Conservation (phyloP, 2,888 invertebrate species). For the Epinotia demarniana region DNA sequence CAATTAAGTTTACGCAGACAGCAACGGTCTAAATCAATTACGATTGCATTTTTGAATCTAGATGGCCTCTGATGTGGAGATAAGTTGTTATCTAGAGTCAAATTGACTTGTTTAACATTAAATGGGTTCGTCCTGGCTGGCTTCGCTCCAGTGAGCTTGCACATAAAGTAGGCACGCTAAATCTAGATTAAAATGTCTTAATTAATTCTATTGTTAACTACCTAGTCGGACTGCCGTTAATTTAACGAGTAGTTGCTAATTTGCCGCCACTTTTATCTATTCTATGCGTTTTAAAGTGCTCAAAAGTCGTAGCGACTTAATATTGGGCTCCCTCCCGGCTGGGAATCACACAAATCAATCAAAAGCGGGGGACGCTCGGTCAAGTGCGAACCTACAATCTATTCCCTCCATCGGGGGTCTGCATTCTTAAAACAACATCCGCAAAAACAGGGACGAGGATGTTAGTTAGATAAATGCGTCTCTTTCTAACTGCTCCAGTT, state of each 20-base stretch:
- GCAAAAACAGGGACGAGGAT: slow-evolving; percentile 30
- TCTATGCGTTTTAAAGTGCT: neutral
- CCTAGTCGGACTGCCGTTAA: slow-evolving; percentile 5
- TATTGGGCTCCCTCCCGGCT: slow-evolving; percentile 22
- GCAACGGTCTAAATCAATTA: slow-evolving; percentile 30
- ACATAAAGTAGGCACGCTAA: slow-evolving; percentile 31
- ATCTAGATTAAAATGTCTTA: slow-evolving; percentile 38
- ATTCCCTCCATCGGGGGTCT: slow-evolving; percentile 14
- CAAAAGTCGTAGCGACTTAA: slow-evolving; percentile 5
- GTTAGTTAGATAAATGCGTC: slow-evolving; percentile 41
- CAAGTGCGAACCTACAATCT: slow-evolving; percentile 39
- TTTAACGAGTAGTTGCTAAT: neutral
- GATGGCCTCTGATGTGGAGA: slow-evolving; percentile 14
- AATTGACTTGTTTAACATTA: slow-evolving; percentile 39
- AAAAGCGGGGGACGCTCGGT: slow-evolving; percentile 33
- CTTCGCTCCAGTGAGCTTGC: slow-evolving; percentile 35
- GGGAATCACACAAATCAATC: slow-evolving; percentile 40
- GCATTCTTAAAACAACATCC: slow-evolving; percentile 20
- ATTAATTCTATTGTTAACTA: slow-evolving; percentile 38
- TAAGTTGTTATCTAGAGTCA: slow-evolving; percentile 21
- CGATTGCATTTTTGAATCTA: slow-evolving; percentile 7
- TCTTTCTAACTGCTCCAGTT: slow-evolving; percentile 48
- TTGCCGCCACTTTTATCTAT: slow-evolving; percentile 13
- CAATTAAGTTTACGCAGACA: slow-evolving; percentile 32
- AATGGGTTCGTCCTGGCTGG: slow-evolving; percentile 20